Base-by-base conservation (phyloP, 2,113 vertebrate genomes). In the Antennarius striatus region DNA sequence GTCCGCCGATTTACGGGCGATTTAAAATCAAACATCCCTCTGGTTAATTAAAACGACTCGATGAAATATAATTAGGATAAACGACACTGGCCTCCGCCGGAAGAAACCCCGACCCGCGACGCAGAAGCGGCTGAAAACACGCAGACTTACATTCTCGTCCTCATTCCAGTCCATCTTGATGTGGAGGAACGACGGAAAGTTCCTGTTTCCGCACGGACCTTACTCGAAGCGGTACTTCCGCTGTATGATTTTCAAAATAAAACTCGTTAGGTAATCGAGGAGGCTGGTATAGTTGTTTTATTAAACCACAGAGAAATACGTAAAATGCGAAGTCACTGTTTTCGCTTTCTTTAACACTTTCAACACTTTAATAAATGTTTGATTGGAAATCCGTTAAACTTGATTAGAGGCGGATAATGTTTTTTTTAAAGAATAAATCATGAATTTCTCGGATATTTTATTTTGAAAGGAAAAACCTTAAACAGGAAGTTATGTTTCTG, bases 141-240 rank as follows among this genome's bases (percentile, higher is more conserved):
- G 28, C 13, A 14, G 29, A 48, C 88, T 90, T 69, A 93, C 92
- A 57, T 14, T 39, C 0, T 66, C 76, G 46, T 69, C 81, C 36
- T 81, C 85, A 1, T 32, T 74, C 92, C 92, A 93, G 50, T 91
- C 90, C 92, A 93, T 93, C 55, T 84, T 83, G 80, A 63, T 68
- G 63, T 77, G 77, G 39, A 71, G 73, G 49, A 72, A 60, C 30
- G 45, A 67, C 58, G 36, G 3, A 43, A 81, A 71, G 78, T 80
- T 75, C 45, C 56, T 46, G 48, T 52, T 48, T 49, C 17, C 4
- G 56, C 11, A 72, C 22, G 43, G 59, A 10, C 56, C 12, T 15
- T 22, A n/a, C 11, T 46, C 29, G n/a, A 45, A 32, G 42, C 5
- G 4, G 10, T 0, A 66, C 75, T 75, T 86, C 81, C 81, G 73